phyloP scores from a whole-genome alignment of 2,888 invertebrate genomes.

The Troilus luridus region DNA sequence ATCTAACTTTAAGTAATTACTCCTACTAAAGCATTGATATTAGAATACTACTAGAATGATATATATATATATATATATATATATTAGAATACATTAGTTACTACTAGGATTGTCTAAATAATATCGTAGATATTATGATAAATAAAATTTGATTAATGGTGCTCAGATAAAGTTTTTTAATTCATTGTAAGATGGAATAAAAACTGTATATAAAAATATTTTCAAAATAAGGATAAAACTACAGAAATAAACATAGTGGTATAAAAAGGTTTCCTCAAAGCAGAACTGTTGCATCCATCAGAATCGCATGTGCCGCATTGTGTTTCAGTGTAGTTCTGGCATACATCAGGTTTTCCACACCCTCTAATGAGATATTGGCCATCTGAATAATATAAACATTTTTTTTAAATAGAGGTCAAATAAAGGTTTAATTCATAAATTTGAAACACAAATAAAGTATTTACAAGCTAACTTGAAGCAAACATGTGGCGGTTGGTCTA shows the following conservation, averaged over 20 bases:
- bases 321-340: slow-evolving; percentile 60
- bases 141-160: not conserved
- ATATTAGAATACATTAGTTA: not conserved
- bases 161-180: not conserved
- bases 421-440: not conserved
- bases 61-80: too few species aligned
- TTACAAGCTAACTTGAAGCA: slow-evolving; percentile 61
- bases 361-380: slow-evolving; percentile 58
- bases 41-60: not conserved
- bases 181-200: not conserved
- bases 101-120: not conserved
- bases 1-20: not conserved
- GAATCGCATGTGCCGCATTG: slow-evolving; percentile 62
- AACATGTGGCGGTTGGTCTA: slow-evolving; percentile 54
- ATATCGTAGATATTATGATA: not conserved
- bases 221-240: not conserved
- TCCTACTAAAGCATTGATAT: not conserved
- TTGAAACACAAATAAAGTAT: not conserved
- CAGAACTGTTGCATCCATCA: slow-evolving; percentile 62
- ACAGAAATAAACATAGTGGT: not conserved
- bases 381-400: slow-evolving; percentile 29
- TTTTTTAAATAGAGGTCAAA: not conserved
- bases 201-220: not conserved
- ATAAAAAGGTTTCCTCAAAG: slow-evolving; percentile 26
- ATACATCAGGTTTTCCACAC: slow-evolving; percentile 62